These are phyloP conservation scores for Nyctereutes procyonoides DNA, from an alignment of 2,113 vertebrate genomes.

Conservation along the genomic window DNA sequence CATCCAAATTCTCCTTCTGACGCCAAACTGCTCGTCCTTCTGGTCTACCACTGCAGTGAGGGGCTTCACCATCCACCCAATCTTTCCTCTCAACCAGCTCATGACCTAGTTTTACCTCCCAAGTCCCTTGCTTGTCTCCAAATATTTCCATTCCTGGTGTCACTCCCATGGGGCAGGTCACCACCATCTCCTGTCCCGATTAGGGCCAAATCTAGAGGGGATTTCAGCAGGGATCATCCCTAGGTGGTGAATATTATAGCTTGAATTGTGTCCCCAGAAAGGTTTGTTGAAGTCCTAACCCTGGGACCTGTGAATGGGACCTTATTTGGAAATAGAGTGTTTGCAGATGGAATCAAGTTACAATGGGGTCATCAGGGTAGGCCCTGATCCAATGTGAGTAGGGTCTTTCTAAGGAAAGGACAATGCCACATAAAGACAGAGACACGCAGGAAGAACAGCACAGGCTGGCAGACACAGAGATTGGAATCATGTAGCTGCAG, in stretches of 20 bases:
- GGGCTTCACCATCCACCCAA: neutral
- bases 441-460: too few relatives aligned
- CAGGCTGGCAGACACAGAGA: neutral
- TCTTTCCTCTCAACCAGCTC: neutral
- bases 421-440: neutral
- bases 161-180: neutral
- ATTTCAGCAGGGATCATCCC: neutral
- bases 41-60: neutral
- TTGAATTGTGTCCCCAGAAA: neutral
- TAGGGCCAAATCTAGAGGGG: neutral
- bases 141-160: neutral
- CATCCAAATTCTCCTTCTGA: neutral
- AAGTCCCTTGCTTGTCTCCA: neutral
- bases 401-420: neutral
- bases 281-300: neutral
- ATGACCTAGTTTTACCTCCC: neutral
- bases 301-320: neutral
- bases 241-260: neutral
- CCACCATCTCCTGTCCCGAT: neutral
- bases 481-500: accelerated
- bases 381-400: neutral
- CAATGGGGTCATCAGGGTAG: neutral
- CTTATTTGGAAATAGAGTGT: neutral
- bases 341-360: neutral
- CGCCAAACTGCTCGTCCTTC: neutral